Conservation (phyloP, 2,888 invertebrate genomes). For the Lepidocyrtoides sp. region DNA sequence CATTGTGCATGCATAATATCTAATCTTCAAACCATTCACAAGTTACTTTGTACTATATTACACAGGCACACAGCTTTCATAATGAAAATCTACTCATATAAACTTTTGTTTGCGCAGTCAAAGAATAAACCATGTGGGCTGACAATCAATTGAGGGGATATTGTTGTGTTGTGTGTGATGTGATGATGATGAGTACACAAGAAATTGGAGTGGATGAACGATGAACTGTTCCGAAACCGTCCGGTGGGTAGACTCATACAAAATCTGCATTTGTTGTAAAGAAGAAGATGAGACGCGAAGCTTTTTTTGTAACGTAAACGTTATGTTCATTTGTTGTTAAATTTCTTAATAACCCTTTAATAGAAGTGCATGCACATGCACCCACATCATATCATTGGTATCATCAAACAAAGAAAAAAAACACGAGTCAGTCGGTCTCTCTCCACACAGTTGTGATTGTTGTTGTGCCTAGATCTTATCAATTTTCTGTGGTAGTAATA, state of each 20-base stretch:
- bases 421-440: conserved; percentile 15
- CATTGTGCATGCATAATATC: background rate
- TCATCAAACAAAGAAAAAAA: background rate
- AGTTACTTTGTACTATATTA: too few species aligned
- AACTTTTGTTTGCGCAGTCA: background rate
- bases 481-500: background rate
- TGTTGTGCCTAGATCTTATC: conserved; percentile 25
- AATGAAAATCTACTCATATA: background rate
- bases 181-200: too few species aligned
- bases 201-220: too few species aligned
- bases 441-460: background rate
- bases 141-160: background rate
- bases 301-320: too few species aligned
- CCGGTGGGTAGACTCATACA: background rate
- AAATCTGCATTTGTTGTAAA: too few species aligned
- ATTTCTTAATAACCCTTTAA: conserved; percentile 22
- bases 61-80: too few species aligned
- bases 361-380: conserved; percentile 12
- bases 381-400: conserved; percentile 34
- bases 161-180: too few species aligned
- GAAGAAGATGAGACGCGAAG: too few species aligned
- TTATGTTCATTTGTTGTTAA: background rate
- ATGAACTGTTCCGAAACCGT: too few species aligned
- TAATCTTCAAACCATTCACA: too few species aligned
- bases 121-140: conserved; percentile 56